Conservation (phyloP, 92 coral and sea anemone genomes). For the Chrysogorgia sp. region DNA sequence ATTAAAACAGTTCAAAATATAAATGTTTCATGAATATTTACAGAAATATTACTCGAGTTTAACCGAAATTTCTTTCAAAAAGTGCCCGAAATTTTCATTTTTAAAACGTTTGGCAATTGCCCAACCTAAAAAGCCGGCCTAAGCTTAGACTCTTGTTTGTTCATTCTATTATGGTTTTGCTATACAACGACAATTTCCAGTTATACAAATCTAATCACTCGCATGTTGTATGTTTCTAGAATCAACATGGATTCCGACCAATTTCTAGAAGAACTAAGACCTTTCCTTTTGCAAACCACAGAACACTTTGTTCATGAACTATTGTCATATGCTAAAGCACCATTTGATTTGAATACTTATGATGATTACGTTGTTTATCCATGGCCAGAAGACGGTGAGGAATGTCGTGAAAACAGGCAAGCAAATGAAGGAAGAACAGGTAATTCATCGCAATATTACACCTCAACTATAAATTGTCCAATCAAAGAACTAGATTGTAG, state of each 20-base stretch:
- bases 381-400: slow-evolving; percentile 55
- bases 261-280: slow-evolving; percentile 71
- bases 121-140: no score
- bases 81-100: no score
- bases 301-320: slow-evolving; percentile 92
- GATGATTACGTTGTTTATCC: slow-evolving; percentile 83
- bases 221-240: slow-evolving; percentile 41
- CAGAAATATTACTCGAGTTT: no score
- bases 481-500: no score
- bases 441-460: slow-evolving; percentile 7
- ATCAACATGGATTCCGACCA: slow-evolving; percentile 75
- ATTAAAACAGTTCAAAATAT: no score
- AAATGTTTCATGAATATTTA: no score
- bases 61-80: no score
- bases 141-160: no score
- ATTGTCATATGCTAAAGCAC: slow-evolving; percentile 87
- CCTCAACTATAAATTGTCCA: no score
- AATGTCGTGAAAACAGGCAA: slow-evolving; percentile 53
- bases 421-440: slow-evolving; percentile 61
- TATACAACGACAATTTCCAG: no score
- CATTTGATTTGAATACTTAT: slow-evolving; percentile 82
- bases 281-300: slow-evolving; percentile 74
- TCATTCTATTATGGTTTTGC: neutral
- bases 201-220: neutral
- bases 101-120: no score